Evolutionary conservation across 53 echinoderm and acorn worm species (phyloP), one percentile per base, ranked within the genome.

Genomic region (Arbacia lixula): DNA sequence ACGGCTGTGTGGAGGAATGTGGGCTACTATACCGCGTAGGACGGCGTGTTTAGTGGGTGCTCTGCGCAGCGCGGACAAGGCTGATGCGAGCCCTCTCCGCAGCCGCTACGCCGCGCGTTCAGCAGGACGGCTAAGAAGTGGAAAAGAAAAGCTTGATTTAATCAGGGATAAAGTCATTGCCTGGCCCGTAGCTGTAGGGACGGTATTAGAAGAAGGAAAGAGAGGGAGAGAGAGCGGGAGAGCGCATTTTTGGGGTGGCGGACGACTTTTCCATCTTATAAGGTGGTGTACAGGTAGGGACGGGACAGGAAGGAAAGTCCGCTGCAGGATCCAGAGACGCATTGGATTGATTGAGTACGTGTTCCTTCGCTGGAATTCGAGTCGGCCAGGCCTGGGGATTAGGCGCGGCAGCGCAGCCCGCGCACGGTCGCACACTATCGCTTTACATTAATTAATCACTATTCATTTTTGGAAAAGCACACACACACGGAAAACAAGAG

Each of bases 381-480:
- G 82, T 63, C 64, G 42, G 19, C 6, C 42, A 61, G 41, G 82
- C 82, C 82, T 64, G 82, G 63, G 82, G 82, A 81, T 81, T 62
- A 37, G 1, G 57, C 50, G 10, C n/a, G 50, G 21, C 31, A 43
- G 39, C 6, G 42, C 49, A 19, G 82, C 28, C 82, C 26, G 82
- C 64, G 32, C 64, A 46, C 63, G 62, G 82, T 42, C 46, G 29
- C 29, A 2, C 32, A 9, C n/a, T 81, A 81, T 81, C 82, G 29
- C 82, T 81, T 81, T 81, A 81, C 82, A 81, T 81, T 81, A 81
- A 81, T 81, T 81, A 81, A 81, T 81, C 82, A 81, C 46, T 63
- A 81, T 63, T 63, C 82, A 81, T 81, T 81, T 81, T 81, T 63
- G 38, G 40, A 77, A 77, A 58, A 37, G 78, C 60, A 77, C 60